Base-by-base conservation (phyloP, 2,888 invertebrate species). In the Phengaris arion region DNA sequence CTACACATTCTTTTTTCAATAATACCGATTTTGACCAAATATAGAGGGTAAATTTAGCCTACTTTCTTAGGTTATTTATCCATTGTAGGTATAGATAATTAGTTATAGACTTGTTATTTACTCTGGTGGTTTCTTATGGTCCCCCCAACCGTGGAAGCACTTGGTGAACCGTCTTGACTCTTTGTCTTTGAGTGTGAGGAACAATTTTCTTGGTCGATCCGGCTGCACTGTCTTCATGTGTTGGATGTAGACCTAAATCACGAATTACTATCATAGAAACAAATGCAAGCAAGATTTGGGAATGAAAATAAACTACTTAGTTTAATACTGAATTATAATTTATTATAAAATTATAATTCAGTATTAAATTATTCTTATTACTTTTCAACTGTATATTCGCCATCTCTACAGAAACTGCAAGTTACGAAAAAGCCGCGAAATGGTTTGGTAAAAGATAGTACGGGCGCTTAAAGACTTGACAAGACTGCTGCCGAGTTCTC, bases 91-190 rank as follows among this genome's bases (percentile, higher is more conserved):
- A 74, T 46, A 15, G 10, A 48, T 12, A 48, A 46, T 45, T 10
- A 13, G 54, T 54, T 35, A 74, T 48, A 77, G 72, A 72, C 64
- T 59, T 68, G 72, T 64, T 45, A 48, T 82, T 94, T 95, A 97
- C 85, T 96, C 96, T 2, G 96, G 96, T 52, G 97, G 96, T 78
- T 94, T 94, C 90, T 98, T 98, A 89, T 98, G 98, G 80, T 95
- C 95, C 78, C 98, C 97, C 99, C 99, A 99, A 77, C 99, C 99
- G 87, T 99, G 99, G 95, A 99, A 99, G 92, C 99, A 99, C 92
- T 98, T 98, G 78, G 97, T 97, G 92, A 99, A 99, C 84, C 98
- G 95, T 82, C 96, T 95, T 13, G 98, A 98, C 92, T 99, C 99
- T 85, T 98, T 98, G 86, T 98, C 98, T 91, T 99, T 99, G 81